Evolutionary conservation across 2,797 vertebrate genomes (phyloP).

Genomic region (Mastacembelus armatus): DNA sequence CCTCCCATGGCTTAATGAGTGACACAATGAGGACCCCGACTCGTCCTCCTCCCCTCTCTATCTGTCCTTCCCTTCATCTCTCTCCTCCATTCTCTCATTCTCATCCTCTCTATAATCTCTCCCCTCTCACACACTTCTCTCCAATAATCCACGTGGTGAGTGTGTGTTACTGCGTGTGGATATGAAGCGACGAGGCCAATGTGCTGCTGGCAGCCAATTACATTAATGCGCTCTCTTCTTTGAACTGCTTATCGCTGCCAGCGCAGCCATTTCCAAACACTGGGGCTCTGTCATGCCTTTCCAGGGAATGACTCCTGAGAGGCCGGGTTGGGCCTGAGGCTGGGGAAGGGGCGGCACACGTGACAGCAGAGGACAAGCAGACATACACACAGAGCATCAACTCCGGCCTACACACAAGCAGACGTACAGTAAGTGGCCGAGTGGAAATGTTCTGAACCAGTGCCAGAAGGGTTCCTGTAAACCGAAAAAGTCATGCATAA

Average conservation of each 20-base stretch:
- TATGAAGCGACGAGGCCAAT: constrained; percentile 79
- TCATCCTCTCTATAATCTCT: constrained; percentile 66
- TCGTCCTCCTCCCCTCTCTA: constrained; percentile 58
- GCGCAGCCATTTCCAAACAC: constrained; percentile 84
- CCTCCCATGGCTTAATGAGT: constrained; percentile 80
- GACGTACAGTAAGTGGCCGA: constrained; percentile 37
- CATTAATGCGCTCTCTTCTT: constrained; percentile 86
- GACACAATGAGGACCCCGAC: constrained; percentile 73
- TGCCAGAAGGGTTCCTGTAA: constrained; percentile 33
- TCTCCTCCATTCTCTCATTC: constrained; percentile 61
- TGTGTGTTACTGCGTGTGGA: constrained; percentile 78
- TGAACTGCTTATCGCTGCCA: constrained; percentile 89
- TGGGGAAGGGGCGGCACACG: constrained; percentile 56
- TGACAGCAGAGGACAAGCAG: constrained; percentile 66
- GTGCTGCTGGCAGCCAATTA: constrained; percentile 87
- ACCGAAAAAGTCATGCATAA: constrained; percentile 41
- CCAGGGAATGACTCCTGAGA: constrained; percentile 77
- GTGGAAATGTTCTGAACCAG: constrained; percentile 50
- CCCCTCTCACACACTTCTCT: constrained; percentile 61
- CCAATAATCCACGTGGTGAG: constrained; percentile 80
- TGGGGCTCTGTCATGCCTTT: constrained; percentile 81
- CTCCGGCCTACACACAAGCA: constrained; percentile 40
- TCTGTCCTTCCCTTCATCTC: constrained; percentile 74
- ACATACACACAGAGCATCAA: constrained; percentile 31
- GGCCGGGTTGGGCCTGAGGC: constrained; percentile 62